phyloP scores from a whole-genome alignment of 2,797 vertebrate genomes.

The Sebastes steindachneri region DNA sequence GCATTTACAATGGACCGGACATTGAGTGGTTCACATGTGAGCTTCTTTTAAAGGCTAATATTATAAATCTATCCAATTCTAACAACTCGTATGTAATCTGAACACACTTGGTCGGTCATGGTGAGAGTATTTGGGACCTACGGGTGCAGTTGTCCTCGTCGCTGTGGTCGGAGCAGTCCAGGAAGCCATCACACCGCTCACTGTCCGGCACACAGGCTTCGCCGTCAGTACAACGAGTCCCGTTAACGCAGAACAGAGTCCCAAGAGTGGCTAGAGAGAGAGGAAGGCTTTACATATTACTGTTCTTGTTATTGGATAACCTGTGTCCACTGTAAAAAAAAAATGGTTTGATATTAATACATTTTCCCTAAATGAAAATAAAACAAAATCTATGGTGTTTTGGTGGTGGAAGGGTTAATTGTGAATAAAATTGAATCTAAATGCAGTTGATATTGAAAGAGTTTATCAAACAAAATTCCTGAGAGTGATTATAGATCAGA shows the following conservation, averaged over 20 bases:
- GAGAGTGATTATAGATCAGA: too few relatives aligned
- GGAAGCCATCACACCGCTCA: constrained; percentile 91
- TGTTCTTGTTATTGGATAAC: background rate
- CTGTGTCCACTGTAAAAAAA: background rate
- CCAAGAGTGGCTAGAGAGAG: constrained; percentile 86
- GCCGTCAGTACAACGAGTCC: constrained; percentile 88
- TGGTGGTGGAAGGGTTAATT: too few relatives aligned
- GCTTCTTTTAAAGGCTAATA: background rate
- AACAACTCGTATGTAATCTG: background rate
- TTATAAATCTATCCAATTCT: too few relatives aligned
- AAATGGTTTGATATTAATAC: too few relatives aligned
- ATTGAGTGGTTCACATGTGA: background rate
- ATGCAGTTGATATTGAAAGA: too few relatives aligned
- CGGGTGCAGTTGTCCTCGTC: constrained; percentile 92
- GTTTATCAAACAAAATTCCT: too few relatives aligned
- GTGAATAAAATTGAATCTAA: too few relatives aligned
- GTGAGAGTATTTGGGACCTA: constrained; percentile 63
- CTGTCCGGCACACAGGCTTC: constrained; percentile 88
- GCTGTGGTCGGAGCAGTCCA: constrained; percentile 95
- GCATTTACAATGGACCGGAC: background rate
- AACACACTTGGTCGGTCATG: background rate
- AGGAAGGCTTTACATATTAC: background rate
- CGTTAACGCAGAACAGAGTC: constrained; percentile 85
- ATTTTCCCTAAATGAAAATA: too few relatives aligned
- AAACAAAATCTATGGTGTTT: too few relatives aligned